Evolutionary conservation across 2,888 invertebrate species (phyloP).

Genomic region (Tenthredo livida): DNA sequence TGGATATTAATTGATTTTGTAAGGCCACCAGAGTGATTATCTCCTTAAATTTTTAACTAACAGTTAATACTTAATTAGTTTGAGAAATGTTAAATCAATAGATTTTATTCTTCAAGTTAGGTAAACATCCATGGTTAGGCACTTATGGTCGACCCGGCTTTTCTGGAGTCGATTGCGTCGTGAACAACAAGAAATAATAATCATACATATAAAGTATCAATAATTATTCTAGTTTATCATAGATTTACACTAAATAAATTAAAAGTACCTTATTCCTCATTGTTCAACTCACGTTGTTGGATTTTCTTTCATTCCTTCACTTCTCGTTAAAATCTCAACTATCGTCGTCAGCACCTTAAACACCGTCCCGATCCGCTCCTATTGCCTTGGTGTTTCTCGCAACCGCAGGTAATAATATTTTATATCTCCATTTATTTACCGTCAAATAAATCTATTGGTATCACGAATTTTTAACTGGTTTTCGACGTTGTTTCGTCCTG

Average conservation of each 20-base stretch:
- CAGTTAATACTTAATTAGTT: slow-evolving; percentile 67
- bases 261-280: slow-evolving; percentile 59
- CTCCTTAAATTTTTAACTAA: slow-evolving; percentile 71
- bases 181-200: slow-evolving; percentile 47
- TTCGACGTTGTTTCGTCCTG: slow-evolving; percentile 73
- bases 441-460: slow-evolving; percentile 55
- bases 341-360: slow-evolving; percentile 12
- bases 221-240: slow-evolving; percentile 50
- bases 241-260: slow-evolving; percentile 67
- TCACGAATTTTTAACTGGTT: slow-evolving; percentile 75
- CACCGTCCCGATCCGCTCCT: background rate
- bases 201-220: slow-evolving; percentile 31
- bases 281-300: slow-evolving; percentile 33
- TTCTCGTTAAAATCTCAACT: background rate
- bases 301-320: background rate
- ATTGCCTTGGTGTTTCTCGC: slow-evolving; percentile 30
- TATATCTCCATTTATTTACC: slow-evolving; percentile 1
- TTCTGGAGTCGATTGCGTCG: slow-evolving; percentile 64
- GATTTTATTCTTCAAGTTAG: slow-evolving; percentile 42
- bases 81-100: slow-evolving; percentile 57
- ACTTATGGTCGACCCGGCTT: slow-evolving; percentile 73
- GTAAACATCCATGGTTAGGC: slow-evolving; percentile 73
- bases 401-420: background rate
- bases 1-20: slow-evolving; percentile 74
- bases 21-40: slow-evolving; percentile 78